Evolutionary conservation across 2,113 vertebrate species (phyloP).

Genomic region (Oplegnathus fasciatus): DNA sequence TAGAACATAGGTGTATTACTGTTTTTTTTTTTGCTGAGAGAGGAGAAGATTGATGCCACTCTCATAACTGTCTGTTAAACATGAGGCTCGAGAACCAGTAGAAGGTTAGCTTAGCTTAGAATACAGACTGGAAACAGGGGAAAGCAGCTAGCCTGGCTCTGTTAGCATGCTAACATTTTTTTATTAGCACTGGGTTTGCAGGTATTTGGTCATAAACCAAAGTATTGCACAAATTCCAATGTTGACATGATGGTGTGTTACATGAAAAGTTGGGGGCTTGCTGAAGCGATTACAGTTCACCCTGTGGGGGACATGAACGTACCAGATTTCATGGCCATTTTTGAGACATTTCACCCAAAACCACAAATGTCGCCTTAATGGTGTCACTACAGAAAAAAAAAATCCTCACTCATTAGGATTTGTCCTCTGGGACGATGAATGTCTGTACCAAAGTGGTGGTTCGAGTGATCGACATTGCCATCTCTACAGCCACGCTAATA

Average conservation of each 20-base stretch:
- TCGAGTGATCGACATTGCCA: background rate
- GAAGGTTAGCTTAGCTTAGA: background rate
- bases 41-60: background rate
- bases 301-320: background rate
- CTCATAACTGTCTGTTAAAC: background rate
- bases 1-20: background rate
- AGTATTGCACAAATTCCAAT: too few species aligned
- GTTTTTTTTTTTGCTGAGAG: background rate
- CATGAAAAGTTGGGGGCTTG: background rate
- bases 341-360: background rate
- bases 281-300: too few species aligned
- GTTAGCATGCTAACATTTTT: background rate
- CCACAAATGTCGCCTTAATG: too few species aligned
- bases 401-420: too few species aligned
- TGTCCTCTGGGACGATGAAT: too few species aligned
- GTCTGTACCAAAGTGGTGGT: background rate
- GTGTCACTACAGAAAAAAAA: too few species aligned
- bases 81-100: background rate
- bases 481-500: background rate
- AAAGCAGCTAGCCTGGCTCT: background rate
- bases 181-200: background rate
- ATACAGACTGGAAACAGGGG: background rate
- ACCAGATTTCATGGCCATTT: background rate
- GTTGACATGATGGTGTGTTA: too few species aligned
- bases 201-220: background rate